Conservation (phyloP, 2,797 vertebrate species). For the Catostomus latipinnis region DNA sequence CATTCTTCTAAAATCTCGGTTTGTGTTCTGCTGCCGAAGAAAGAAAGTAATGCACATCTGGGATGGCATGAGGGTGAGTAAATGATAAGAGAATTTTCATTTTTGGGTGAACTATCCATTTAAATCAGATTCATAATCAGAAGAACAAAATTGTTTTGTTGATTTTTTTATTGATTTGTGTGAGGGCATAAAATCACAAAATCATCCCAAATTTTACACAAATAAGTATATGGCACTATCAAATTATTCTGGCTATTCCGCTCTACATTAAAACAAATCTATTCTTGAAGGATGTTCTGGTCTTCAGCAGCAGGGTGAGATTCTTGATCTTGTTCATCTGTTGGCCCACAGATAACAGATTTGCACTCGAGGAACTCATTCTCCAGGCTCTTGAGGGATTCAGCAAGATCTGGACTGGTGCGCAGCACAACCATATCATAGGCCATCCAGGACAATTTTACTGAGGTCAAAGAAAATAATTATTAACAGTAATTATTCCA, state of each 20-base stretch:
- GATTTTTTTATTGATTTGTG: constrained; percentile 14
- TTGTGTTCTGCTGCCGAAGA: no score
- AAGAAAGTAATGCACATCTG: no score
- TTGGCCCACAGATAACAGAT: constrained; percentile 44
- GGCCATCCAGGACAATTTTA: constrained; percentile 83
- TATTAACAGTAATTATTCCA: neutral
- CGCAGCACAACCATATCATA: constrained; percentile 84
- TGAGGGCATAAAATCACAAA: neutral
- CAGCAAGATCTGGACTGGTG: constrained; percentile 77
- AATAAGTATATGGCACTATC: neutral
- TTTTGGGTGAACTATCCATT: no score
- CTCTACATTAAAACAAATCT: neutral
- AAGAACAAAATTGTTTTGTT: neutral
- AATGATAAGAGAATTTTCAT: no score
- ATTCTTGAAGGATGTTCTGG: constrained; percentile 5
- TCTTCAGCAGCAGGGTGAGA: constrained; percentile 3
- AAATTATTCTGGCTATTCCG: neutral
- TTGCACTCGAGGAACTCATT: constrained; percentile 78
- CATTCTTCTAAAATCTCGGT: no score
- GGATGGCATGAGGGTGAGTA: no score
- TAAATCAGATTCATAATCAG: constrained; percentile 2
- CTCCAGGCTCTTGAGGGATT: constrained; percentile 74
- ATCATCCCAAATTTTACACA: neutral
- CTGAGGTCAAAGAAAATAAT: constrained; percentile 68
- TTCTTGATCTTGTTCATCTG: neutral